Percentiles rank a stretch among this genome's conserved stretches.
Evolutionary conservation across 2,113 vertebrate genomes (phyloP).

Genomic region (Rattus rattus): DNA sequence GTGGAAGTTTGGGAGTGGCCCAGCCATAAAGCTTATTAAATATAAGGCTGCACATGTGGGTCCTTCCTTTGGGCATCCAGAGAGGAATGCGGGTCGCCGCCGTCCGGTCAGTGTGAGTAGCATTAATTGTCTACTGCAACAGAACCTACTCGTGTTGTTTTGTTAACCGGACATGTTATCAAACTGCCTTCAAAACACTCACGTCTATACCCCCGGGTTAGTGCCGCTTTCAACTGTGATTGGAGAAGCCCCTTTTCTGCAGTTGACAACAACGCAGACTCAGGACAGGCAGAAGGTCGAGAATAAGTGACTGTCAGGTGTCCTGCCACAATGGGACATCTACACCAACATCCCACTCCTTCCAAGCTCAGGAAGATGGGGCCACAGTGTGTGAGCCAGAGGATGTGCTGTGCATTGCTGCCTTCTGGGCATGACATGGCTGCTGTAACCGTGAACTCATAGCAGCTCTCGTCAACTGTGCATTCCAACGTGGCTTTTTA

Average conservation of each 20-base stretch:
- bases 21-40: too few relatives aligned
- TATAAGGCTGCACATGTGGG: too few relatives aligned
- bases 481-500: not conserved
- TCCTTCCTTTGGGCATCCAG: too few relatives aligned
- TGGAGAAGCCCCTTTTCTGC: not conserved
- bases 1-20: too few relatives aligned
- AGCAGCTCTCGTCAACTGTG: not conserved
- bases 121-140: too few relatives aligned
- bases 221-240: not conserved
- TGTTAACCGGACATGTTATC: not conserved
- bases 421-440: not conserved
- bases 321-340: not conserved
- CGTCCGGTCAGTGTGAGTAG: too few relatives aligned
- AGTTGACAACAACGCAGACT: not conserved
- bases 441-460: not conserved
- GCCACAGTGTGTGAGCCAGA: not conserved
- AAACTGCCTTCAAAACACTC: not conserved
- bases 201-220: not conserved
- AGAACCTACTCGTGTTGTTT: not conserved
- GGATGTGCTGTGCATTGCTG: not conserved
- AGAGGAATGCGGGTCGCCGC: too few relatives aligned
- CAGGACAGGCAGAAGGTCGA: not conserved
- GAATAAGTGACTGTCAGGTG: not conserved
- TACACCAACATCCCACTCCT: not conserved
- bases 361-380: not conserved